Base-by-base conservation (phyloP, 1,140 invertebrate genomes). In the Trichonephila clavata region DNA sequence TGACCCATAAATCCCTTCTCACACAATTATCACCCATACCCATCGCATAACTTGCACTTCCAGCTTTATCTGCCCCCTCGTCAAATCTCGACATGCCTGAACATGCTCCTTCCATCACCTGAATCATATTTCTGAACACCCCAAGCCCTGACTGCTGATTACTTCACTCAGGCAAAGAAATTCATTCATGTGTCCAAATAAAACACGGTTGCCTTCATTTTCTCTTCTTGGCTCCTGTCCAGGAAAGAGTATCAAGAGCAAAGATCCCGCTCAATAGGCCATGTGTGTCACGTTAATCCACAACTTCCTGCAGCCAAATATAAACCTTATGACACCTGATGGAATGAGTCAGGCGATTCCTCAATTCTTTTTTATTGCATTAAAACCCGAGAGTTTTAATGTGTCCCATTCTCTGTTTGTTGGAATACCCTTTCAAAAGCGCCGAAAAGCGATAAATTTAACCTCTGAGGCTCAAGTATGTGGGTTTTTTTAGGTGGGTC, bases 281-380 rank as follows among this genome's bases (percentile, higher is more conserved):
- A 77, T 77, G 71, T 77, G 71, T 77, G 71, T 77, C 71, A 77
- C 27, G 71, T 77, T 77, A 77, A 77, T 77, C 71, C 71, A 77
- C 71, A 77, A 77, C 71, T 77, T 77, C 71, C 71, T 77, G 71
- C 71, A 77, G 71, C 71, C 71, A 77, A 77, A 77, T 77, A 77
- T 77, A 77, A 77, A 77, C 71, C 71, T 32, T 27, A 77, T 77
- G 71, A 77, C 71, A 77, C 71, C 71, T 77, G 71, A 77, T 77
- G 71, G 71, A 77, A 39, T 77, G 71, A 77, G 71, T 77, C 71
- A 77, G 18, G 32, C 14, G 7, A 50, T 50, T 50, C 32, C 71
- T 18, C 71, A 5, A 39, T 27, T 10, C 6, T 32, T 39, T 68
- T 77, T 77, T 77, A 77, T 39, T 77, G 71, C 32, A 77, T 39